Evolutionary conservation across 2,113 vertebrate genomes (phyloP).

Genomic region (Anarhynchus alexandrinus): DNA sequence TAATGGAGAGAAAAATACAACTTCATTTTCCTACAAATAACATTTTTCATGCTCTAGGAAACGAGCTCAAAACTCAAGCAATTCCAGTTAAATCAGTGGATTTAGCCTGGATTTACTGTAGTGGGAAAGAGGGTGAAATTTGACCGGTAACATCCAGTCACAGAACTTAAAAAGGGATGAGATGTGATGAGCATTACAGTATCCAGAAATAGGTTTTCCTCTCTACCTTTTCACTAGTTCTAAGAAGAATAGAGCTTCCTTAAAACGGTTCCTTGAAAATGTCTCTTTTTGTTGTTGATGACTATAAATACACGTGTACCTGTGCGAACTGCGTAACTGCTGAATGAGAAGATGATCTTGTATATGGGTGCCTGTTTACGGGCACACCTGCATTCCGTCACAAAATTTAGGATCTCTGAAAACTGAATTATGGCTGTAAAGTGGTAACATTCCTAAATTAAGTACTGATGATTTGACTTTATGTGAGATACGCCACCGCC

Average conservation of each 20-base stretch:
- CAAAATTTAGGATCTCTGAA: background rate
- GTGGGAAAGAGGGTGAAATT: background rate
- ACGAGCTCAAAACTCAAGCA: background rate
- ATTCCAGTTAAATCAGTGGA: constrained; percentile 22
- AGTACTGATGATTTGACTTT: background rate
- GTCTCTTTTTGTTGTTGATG: background rate
- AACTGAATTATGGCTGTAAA: background rate
- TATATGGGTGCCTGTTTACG: background rate
- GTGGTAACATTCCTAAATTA: background rate
- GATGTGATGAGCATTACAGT: background rate
- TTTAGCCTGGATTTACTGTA: constrained; percentile 11
- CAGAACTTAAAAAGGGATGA: background rate
- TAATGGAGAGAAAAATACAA: background rate
- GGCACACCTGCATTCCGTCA: background rate
- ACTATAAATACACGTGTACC: background rate
- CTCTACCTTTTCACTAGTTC: background rate
- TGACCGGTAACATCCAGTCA: background rate
- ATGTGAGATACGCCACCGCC: background rate
- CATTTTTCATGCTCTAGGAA: background rate
- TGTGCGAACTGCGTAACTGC: rapidly evolving
- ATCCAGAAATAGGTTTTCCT: background rate
- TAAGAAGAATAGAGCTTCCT: background rate
- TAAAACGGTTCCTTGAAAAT: background rate
- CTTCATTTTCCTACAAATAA: background rate
- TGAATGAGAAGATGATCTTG: background rate